A percentile compares a stretch with the other conserved stretches of the same genome.
Evolutionary conservation across 1,140 invertebrate species (phyloP).

Genomic region (Drosophila bocki): DNA sequence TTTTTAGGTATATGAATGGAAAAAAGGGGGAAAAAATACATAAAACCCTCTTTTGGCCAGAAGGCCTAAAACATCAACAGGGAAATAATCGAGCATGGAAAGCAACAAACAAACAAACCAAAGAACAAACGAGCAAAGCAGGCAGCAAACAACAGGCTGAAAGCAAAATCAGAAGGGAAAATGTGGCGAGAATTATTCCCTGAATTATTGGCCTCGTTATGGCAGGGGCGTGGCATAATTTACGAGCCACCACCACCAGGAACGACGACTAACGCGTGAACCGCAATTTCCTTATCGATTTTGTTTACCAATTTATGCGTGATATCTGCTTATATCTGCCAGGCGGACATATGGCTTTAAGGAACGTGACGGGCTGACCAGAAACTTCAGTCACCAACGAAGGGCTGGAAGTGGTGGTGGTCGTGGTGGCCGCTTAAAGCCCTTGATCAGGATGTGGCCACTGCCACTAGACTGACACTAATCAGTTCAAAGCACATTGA

Average conservation of each 20-base stretch:
- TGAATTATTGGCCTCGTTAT: conserved; percentile 78
- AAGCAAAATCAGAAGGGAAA: conserved; percentile 63
- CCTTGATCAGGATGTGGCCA: conserved; percentile 35
- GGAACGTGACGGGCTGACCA: conserved; percentile 47
- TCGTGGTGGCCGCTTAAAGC: conserved; percentile 28
- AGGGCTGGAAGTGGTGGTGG: not conserved
- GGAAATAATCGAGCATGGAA: conserved; percentile 38
- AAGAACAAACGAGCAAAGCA: conserved; percentile 5
- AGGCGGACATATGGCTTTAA: conserved; percentile 68
- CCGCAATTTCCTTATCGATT: conserved; percentile 66
- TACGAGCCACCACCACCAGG: conserved; percentile 30
- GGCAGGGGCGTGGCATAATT: conserved; percentile 77
- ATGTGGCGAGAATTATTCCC: conserved; percentile 77
- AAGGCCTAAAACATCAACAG: conserved; percentile 34
- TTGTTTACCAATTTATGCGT: conserved; percentile 60
- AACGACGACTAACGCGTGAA: conserved; percentile 17
- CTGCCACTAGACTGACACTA: conserved; percentile 54
- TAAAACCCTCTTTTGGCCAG: conserved; percentile 39
- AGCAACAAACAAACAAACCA: conserved; percentile 37
- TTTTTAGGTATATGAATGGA: not conserved
- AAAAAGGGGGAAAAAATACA: conserved; percentile 23
- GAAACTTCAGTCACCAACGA: conserved; percentile 22
- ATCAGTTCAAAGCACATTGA: conserved; percentile 79
- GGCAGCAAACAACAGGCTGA: conserved; percentile 6
- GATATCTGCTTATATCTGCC: conserved; percentile 28